These are phyloP conservation scores for Labrus mixtus DNA, from an alignment of 2,113 vertebrate genomes.

Conservation along the genomic window DNA sequence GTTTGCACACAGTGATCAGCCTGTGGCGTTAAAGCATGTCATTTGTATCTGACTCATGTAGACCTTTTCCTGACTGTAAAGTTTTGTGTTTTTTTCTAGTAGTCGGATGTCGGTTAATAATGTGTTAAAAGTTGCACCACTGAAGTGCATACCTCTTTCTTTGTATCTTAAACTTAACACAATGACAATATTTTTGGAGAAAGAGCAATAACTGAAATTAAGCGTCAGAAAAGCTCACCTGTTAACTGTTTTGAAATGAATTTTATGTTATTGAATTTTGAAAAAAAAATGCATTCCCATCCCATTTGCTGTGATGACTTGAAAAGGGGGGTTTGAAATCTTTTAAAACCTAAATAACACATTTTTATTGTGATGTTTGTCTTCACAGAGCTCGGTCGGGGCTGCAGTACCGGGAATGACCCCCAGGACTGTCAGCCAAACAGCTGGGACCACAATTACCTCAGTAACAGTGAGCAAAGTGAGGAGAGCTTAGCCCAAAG, in stretches of 20 bases:
- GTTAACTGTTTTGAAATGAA: background rate
- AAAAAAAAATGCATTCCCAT: background rate
- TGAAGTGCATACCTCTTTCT: background rate
- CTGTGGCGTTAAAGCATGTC: too few species aligned
- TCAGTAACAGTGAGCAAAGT: slow-evolving; percentile 89
- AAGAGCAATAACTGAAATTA: background rate
- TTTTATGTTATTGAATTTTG: background rate
- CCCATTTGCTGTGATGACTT: background rate
- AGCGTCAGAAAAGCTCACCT: background rate
- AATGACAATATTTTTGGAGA: background rate
- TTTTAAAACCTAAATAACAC: background rate
- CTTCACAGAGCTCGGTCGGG: slow-evolving; percentile 71
- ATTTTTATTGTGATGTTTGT: background rate
- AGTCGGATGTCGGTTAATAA: too few species aligned
- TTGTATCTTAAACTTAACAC: background rate
- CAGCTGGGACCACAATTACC: slow-evolving; percentile 85
- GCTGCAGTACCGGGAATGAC: slow-evolving; percentile 88
- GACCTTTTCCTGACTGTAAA: background rate
- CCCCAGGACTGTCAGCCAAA: slow-evolving; percentile 87
- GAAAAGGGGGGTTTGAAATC: background rate
- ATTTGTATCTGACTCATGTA: background rate
- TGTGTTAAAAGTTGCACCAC: too few species aligned
- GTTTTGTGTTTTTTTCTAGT: too few species aligned
- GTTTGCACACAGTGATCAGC: background rate
- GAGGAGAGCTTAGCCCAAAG: slow-evolving; percentile 25